These are phyloP conservation scores for Tribolium castaneum DNA, from an alignment of 1,140 invertebrate species.

Conservation along the genomic window DNA sequence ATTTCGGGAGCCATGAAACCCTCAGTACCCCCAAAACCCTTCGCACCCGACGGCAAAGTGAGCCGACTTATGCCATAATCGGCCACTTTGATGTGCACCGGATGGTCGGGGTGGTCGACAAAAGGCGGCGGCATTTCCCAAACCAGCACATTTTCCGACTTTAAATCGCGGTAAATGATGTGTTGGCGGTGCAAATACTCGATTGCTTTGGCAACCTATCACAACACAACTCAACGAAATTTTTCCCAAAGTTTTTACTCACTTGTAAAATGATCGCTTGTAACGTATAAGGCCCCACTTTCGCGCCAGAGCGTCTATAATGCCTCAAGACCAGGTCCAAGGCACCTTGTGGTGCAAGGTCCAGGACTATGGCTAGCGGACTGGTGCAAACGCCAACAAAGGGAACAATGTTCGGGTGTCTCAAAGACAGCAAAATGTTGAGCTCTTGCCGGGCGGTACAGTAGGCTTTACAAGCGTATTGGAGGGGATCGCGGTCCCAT, in stretches of 20 bases:
- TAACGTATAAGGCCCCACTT: conserved; percentile 82
- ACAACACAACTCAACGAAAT: conserved; percentile 21
- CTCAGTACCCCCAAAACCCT: conserved; percentile 97
- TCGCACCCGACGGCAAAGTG: conserved; percentile 89
- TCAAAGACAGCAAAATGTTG: conserved; percentile 85
- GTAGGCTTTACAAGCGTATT: conserved; percentile 95
- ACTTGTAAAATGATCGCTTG: conserved; percentile 89
- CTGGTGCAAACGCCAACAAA: conserved; percentile 88
- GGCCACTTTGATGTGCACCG: conserved; percentile 91
- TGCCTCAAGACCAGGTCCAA: conserved; percentile 84
- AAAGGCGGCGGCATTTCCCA: conserved; percentile 91
- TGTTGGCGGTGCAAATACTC: conserved; percentile 95
- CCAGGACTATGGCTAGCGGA: conserved; percentile 91
- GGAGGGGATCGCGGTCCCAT: conserved; percentile 91
- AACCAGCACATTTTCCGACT: conserved; percentile 98
- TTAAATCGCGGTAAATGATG: conserved; percentile 97
- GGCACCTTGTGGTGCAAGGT: conserved; percentile 92
- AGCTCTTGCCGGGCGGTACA: conserved; percentile 94
- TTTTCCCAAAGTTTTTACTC: conserved; percentile 27
- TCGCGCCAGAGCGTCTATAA: conserved; percentile 85
- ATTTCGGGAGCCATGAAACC: conserved; percentile 99
- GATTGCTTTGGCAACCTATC: conserved; percentile 87
- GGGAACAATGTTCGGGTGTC: conserved; percentile 93
- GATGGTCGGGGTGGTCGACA: conserved; percentile 71
- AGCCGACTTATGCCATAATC: conserved; percentile 96